These are phyloP conservation scores for Diplodus sargus DNA, from an alignment of 2,797 vertebrate species.

Conservation along the genomic window DNA sequence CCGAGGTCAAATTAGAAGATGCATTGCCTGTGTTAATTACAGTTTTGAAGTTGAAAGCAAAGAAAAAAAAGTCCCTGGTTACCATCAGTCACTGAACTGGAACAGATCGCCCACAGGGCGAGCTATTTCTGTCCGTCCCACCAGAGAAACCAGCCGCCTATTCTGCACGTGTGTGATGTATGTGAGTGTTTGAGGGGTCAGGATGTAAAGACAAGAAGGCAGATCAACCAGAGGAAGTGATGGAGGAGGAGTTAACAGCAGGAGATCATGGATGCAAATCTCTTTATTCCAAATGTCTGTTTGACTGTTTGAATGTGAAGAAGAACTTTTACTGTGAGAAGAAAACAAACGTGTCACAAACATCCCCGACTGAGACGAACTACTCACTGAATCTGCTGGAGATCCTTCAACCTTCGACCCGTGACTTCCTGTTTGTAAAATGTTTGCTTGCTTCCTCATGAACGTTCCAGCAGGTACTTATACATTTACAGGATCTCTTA, in stretches of 20 bases:
- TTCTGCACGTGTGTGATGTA: conserved; percentile 16
- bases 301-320: background rate
- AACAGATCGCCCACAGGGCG: conserved; percentile 59
- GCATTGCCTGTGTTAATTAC: conserved; percentile 36
- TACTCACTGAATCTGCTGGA: background rate
- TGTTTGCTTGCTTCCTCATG: too few relatives aligned
- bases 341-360: background rate
- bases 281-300: background rate
- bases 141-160: conserved; percentile 26
- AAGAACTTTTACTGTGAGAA: background rate
- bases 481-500: too few relatives aligned
- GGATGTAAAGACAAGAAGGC: background rate
- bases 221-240: background rate
- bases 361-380: background rate
- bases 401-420: background rate
- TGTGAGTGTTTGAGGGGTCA: background rate
- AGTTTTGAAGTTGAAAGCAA: conserved; percentile 48
- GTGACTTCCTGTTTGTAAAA: background rate
- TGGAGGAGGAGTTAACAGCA: background rate
- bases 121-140: conserved; percentile 56
- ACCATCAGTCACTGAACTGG: conserved; percentile 49
- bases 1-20: conserved; percentile 37
- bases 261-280: background rate
- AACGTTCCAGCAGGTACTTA: too few relatives aligned
- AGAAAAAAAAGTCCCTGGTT: conserved; percentile 32